These are phyloP conservation scores for Melitaea athalia DNA, from an alignment of 2,888 invertebrate genomes.

Conservation along the genomic window DNA sequence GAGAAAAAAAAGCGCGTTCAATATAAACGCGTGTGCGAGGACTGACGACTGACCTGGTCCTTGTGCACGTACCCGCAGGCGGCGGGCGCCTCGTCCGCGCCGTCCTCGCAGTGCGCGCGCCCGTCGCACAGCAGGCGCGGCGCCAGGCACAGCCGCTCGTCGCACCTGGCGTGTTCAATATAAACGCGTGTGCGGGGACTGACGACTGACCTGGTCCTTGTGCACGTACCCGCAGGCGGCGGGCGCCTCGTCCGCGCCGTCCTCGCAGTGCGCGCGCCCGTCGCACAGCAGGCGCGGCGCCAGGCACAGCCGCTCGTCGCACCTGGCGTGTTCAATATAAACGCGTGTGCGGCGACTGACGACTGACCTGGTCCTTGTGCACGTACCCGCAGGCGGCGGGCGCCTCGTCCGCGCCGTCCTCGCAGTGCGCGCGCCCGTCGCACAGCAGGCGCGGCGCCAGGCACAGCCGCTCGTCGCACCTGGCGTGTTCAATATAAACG, in stretches of 20 bases:
- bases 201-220: conserved; percentile 56
- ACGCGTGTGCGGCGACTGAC: too few relatives aligned
- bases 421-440: conserved; percentile 90
- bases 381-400: conserved; percentile 82
- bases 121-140: conserved; percentile 88
- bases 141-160: conserved; percentile 87
- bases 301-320: conserved; percentile 88
- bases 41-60: conserved; percentile 53
- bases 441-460: conserved; percentile 86
- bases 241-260: conserved; percentile 89
- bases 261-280: conserved; percentile 89
- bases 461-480: conserved; percentile 87
- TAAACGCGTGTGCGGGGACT: too few relatives aligned
- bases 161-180: conserved; percentile 65
- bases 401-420: conserved; percentile 90
- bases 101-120: conserved; percentile 89
- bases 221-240: conserved; percentile 80
- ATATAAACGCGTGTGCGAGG: too few relatives aligned
- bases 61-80: conserved; percentile 77
- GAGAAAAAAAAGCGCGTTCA: too few relatives aligned
- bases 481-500: conserved; percentile 34
- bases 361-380: conserved; percentile 58
- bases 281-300: conserved; percentile 87
- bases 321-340: conserved; percentile 51
- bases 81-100: conserved; percentile 88